Evolutionary conservation across 2,113 vertebrate species (phyloP).

Genomic region (Atrichornis clamosus): DNA sequence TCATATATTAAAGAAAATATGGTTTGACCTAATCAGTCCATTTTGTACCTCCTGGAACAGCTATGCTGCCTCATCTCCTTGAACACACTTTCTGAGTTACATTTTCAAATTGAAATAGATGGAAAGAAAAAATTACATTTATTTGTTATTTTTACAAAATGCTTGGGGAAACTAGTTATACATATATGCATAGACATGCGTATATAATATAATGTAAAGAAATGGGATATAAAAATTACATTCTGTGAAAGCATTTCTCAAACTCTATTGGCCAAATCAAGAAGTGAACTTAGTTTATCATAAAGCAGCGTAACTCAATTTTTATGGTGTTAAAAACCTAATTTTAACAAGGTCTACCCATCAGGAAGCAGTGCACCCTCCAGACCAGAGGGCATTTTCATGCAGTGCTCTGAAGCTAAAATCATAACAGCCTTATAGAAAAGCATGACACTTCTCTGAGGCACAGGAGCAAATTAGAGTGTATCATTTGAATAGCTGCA

Average conservation of each 20-base stretch:
- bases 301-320: neutral
- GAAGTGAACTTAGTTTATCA: neutral
- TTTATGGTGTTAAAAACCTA: neutral
- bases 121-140: neutral
- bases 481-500: neutral
- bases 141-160: neutral
- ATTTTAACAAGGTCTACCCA: neutral
- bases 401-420: neutral
- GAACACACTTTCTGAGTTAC: neutral
- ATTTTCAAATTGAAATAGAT: neutral
- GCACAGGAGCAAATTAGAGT: neutral
- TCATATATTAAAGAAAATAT: neutral
- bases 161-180: neutral
- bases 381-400: neutral
- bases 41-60: neutral
- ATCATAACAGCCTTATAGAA: neutral
- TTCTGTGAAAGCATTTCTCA: neutral
- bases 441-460: neutral
- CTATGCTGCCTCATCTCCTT: neutral
- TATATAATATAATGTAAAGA: neutral
- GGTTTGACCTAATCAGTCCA: slow-evolving; percentile 17
- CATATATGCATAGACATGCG: neutral
- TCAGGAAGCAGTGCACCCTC: neutral
- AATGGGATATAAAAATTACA: neutral
- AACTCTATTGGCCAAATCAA: neutral